Evolutionary conservation across 2,797 vertebrate genomes (phyloP).

Genomic region (Momotus momota): DNA sequence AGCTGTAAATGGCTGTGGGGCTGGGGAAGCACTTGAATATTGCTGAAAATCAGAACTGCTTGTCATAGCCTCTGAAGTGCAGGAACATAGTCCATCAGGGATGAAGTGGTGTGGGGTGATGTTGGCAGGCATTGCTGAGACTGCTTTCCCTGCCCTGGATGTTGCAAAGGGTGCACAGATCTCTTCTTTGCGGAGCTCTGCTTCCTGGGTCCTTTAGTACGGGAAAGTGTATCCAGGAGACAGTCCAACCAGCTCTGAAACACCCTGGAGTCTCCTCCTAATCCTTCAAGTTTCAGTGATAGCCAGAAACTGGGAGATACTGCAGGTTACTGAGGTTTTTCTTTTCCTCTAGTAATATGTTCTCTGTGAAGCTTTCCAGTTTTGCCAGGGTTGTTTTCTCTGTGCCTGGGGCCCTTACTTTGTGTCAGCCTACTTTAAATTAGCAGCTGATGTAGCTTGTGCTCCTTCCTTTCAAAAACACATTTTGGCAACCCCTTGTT

Average conservation of each 20-base stretch:
- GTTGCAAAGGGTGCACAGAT: neutral
- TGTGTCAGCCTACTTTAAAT: neutral
- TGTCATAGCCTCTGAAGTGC: neutral
- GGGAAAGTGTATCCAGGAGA: neutral
- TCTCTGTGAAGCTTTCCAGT: neutral
- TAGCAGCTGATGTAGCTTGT: neutral
- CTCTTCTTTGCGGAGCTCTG: neutral
- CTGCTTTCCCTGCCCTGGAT: neutral
- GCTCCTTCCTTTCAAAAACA: neutral
- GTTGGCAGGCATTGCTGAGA: neutral
- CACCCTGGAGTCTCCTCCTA: neutral
- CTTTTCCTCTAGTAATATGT: neutral
- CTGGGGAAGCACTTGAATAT: neutral
- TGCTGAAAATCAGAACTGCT: neutral
- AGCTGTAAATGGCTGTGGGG: neutral
- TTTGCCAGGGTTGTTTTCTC: neutral
- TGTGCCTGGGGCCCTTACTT: neutral
- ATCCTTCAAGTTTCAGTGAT: neutral
- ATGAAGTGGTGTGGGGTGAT: neutral
- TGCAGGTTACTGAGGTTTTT: neutral
- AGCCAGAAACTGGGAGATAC: neutral
- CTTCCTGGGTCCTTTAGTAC: neutral
- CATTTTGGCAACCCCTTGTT: neutral
- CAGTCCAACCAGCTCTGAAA: neutral
- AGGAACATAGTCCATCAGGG: fast-evolving